A percentile compares a stretch with the other conserved stretches of the same genome.
Conservation (phyloP, 2,113 vertebrate species). For the Strix aluco region DNA sequence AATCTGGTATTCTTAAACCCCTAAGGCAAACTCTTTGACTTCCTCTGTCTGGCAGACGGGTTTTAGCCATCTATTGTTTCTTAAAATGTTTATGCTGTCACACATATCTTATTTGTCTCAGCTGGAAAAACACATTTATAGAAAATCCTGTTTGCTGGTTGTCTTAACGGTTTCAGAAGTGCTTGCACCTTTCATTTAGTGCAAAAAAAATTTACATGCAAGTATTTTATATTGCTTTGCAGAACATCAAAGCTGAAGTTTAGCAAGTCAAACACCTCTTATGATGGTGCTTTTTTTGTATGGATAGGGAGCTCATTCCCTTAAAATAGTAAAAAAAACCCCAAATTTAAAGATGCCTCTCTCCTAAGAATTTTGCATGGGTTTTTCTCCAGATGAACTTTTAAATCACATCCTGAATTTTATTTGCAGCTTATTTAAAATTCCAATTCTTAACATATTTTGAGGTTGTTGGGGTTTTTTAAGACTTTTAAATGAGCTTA, state of each 20-base stretch:
- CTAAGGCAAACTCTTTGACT: not conserved
- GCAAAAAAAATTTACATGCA: not conserved
- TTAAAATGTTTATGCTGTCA: slow-evolving; percentile 26
- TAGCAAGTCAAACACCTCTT: not conserved
- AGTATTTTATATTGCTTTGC: slow-evolving; percentile 11
- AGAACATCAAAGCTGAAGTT: slow-evolving; percentile 15
- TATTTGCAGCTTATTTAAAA: not conserved
- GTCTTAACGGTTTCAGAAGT: not conserved
- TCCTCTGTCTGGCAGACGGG: slow-evolving; percentile 7
- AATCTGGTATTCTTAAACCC: not conserved
- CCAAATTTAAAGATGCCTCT: not conserved
- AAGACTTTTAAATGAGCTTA: not conserved
- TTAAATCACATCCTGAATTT: not conserved
- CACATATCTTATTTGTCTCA: not conserved
- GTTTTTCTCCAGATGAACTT: not conserved
- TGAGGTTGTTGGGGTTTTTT: not conserved
- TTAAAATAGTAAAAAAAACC: not conserved
- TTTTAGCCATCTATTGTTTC: slow-evolving; percentile 23
- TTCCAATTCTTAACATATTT: not conserved
- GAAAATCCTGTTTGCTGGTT: slow-evolving; percentile 36
- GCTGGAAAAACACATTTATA: not conserved
- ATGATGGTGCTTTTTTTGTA: not conserved
- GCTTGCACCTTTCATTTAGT: slow-evolving; percentile 1
- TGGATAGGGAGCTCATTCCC: not conserved
- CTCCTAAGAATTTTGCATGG: not conserved